These are phyloP conservation scores for Caradrina kadenii DNA, from an alignment of 2,888 invertebrate species.

Conservation along the genomic window DNA sequence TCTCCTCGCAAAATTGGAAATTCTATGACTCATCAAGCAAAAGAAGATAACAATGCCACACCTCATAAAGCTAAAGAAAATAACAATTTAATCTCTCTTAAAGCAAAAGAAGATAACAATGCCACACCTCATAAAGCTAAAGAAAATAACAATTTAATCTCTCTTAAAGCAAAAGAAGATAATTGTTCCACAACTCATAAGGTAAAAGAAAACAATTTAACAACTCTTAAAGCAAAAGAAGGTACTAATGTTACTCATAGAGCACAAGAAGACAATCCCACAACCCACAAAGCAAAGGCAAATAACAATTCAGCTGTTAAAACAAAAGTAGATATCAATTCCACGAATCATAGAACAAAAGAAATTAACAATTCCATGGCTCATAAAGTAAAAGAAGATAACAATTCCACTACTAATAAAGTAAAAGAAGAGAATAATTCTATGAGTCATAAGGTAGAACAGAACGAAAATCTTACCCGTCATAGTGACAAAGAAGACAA, in stretches of 20 bases:
- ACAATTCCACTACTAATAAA: background rate
- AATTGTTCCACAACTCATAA: background rate
- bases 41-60: background rate
- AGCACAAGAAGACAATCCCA: constrained; percentile 10
- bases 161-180: constrained; percentile 4
- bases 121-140: background rate
- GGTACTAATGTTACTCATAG: background rate
- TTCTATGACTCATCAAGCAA: background rate
- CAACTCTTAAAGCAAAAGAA: constrained; percentile 1
- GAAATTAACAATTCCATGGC: background rate
- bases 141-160: constrained; percentile 1
- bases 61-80: constrained; percentile 3
- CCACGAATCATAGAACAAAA: background rate
- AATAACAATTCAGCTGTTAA: constrained; percentile 3
- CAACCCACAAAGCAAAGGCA: constrained; percentile 3
- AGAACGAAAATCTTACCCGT: background rate
- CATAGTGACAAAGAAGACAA: constrained; percentile 7
- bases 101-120: constrained; percentile 3
- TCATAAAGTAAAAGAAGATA: constrained; percentile 7
- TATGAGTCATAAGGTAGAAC: too few relatives aligned
- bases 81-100: background rate
- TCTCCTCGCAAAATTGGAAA: constrained; percentile 10
- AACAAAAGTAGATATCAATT: constrained; percentile 1
- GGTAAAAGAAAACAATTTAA: background rate
- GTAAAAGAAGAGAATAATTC: background rate